A percentile compares a stretch with the other conserved stretches of the same genome.
Evolutionary conservation across 2,113 vertebrate genomes (phyloP).

Genomic region (Cercopithecus mona): DNA sequence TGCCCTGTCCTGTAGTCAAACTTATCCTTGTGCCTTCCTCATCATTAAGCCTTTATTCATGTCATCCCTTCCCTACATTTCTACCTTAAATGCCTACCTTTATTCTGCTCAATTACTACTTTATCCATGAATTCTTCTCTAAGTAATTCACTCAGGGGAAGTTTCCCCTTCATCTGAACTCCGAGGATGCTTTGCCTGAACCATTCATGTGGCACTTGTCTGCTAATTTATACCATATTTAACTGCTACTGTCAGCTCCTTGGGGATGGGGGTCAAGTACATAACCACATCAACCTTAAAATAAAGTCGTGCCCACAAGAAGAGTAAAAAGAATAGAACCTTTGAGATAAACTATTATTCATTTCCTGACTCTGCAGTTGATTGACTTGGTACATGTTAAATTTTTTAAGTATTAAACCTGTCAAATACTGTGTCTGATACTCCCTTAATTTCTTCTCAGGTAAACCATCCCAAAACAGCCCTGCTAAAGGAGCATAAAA

Average conservation of each 20-base stretch:
- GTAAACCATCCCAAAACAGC: neutral
- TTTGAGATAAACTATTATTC: slow-evolving; percentile 7
- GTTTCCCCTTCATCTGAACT: neutral
- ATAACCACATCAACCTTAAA: neutral
- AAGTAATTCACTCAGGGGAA: neutral
- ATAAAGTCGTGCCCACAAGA: neutral
- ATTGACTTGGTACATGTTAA: neutral
- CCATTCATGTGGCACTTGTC: neutral
- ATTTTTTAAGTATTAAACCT: neutral
- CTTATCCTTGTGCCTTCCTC: neutral
- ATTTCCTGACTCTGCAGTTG: neutral
- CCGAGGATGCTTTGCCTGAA: neutral
- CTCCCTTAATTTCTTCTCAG: neutral
- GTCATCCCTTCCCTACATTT: neutral
- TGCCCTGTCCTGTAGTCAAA: neutral
- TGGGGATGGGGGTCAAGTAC: neutral
- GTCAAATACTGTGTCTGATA: neutral
- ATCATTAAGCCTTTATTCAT: neutral
- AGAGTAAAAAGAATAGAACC: neutral
- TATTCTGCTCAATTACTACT: neutral
- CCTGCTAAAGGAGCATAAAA: neutral
- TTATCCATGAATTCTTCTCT: neutral
- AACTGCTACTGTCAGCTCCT: neutral
- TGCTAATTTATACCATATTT: neutral
- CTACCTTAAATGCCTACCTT: neutral